phyloP scores from a whole-genome alignment of 2,797 vertebrate genomes.

The Anabas testudineus region DNA sequence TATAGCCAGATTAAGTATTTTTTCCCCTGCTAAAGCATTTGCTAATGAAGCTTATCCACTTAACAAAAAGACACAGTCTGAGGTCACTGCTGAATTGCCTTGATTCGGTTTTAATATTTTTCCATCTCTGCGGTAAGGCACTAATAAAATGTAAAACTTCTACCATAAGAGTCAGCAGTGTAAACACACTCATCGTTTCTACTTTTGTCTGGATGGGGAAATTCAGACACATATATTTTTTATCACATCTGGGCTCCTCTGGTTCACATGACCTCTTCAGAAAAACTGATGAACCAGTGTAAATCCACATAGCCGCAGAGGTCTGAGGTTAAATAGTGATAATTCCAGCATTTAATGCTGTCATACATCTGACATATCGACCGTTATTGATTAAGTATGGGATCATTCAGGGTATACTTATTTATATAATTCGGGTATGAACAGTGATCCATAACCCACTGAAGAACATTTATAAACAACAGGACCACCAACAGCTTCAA shows the following conservation, averaged over 20 bases:
- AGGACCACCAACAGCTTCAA: conserved; percentile 73
- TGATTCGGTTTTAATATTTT: conserved; percentile 43
- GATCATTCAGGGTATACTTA: conserved; percentile 40
- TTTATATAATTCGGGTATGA: conserved; percentile 30
- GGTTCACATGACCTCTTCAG: conserved; percentile 44
- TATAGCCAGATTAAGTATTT: conserved; percentile 48
- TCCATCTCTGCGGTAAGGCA: conserved; percentile 47
- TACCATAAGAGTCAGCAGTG: conserved; percentile 41
- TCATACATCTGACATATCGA: conserved; percentile 21
- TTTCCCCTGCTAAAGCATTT: conserved; percentile 37
- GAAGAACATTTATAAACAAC: conserved; percentile 59
- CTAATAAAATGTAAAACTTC: conserved; percentile 51
- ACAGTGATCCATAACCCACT: conserved; percentile 38
- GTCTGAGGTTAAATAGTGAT: conserved; percentile 43
- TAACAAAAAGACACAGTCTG: conserved; percentile 48
- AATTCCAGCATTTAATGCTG: conserved; percentile 24
- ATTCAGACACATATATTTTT: conserved; percentile 25
- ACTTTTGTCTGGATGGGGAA: conserved; percentile 31
- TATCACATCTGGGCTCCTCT: conserved; percentile 30
- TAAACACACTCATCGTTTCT: conserved; percentile 48
- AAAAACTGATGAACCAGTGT: conserved; percentile 41
- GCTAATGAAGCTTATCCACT: conserved; percentile 58
- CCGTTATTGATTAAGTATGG: conserved; percentile 40
- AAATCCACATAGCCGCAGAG: conserved; percentile 25
- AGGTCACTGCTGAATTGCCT: conserved; percentile 20